Base-by-base conservation (phyloP, 2,888 invertebrate species). In the Dusona sp. region DNA sequence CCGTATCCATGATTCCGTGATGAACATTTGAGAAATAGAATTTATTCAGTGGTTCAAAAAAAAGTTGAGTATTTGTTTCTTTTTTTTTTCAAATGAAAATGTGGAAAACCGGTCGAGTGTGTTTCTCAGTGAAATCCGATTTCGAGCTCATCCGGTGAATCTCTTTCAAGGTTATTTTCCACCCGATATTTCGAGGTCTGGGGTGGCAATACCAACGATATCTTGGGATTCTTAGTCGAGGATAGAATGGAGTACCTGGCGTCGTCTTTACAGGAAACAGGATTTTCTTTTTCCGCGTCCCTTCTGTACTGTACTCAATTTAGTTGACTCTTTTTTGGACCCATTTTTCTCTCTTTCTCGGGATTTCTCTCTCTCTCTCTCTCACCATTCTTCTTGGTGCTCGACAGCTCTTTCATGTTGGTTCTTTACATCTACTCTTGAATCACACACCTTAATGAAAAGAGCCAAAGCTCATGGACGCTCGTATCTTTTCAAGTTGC, bases 401-500 rank as follows among this genome's bases (percentile, higher is more conserved):
- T 79, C 42, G 29, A 54, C 68, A 54, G 51, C 29, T 42, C 68
- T 81, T 79, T 77, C 72, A 54, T 64, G 65, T 64, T 22, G 45
- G 7, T 48, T 54, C 77, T 70, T 65, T 36, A 67, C 70, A 72
- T 74, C 68, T 73, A 25, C 57, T 54, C 48, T 64, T 45, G 67
- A 77, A 67, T 65, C 54, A 29, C 45, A 65, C 65, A 70, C 33
- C 29, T 42, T 57, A 67, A 80, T 67, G 48, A 54, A 54, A 25
- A 61, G 45, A 70, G 74, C 25, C 67, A 70, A 61, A 54, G 74
- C 68, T 74, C 85, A 38, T 85, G 36, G 74, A 73, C 33, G 25
- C 16, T 57, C 57, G 36, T 67, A 65, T 83, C 77, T 73, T 61
- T 77, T 16, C 77, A 36, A 48, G 67, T 74, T 87, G 77, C 77